These are phyloP conservation scores for Cygnus atratus DNA, from an alignment of 2,113 vertebrate species.

Conservation along the genomic window DNA sequence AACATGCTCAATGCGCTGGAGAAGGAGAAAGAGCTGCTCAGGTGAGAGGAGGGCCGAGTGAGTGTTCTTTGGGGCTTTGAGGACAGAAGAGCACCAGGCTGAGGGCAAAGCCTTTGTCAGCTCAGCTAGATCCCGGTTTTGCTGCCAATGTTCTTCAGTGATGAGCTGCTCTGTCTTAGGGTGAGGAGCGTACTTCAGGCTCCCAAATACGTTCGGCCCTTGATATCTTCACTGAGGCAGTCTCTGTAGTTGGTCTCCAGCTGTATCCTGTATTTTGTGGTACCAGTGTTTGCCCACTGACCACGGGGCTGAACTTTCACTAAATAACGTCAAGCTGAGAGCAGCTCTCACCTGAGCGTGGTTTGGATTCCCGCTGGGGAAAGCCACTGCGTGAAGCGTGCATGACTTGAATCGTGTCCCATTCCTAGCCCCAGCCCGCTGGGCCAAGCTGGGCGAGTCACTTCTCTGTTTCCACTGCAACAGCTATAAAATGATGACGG, in stretches of 20 bases:
- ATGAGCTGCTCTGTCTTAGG: background rate
- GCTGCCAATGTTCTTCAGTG: background rate
- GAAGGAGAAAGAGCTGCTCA: slow-evolving; percentile 93
- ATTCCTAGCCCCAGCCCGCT: background rate
- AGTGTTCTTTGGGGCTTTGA: background rate
- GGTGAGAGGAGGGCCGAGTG: slow-evolving; percentile 68
- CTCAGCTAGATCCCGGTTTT: background rate
- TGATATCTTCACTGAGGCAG: background rate
- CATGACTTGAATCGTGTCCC: background rate
- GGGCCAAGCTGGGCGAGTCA: rapidly evolving
- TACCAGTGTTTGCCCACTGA: background rate
- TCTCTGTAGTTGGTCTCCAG: background rate
- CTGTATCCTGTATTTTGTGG: background rate
- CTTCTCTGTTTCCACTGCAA: background rate
- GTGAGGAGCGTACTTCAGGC: background rate
- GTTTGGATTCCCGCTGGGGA: background rate
- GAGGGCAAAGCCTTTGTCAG: background rate
- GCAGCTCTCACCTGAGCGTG: background rate
- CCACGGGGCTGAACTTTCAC: background rate
- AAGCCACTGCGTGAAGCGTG: background rate
- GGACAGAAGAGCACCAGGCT: background rate
- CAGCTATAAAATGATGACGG: background rate
- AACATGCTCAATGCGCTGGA: slow-evolving; percentile 90
- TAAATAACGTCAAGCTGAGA: background rate
- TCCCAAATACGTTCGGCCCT: background rate